These are phyloP conservation scores for Margarornis squamiger DNA, from an alignment of 2,797 vertebrate genomes.

Conservation along the genomic window DNA sequence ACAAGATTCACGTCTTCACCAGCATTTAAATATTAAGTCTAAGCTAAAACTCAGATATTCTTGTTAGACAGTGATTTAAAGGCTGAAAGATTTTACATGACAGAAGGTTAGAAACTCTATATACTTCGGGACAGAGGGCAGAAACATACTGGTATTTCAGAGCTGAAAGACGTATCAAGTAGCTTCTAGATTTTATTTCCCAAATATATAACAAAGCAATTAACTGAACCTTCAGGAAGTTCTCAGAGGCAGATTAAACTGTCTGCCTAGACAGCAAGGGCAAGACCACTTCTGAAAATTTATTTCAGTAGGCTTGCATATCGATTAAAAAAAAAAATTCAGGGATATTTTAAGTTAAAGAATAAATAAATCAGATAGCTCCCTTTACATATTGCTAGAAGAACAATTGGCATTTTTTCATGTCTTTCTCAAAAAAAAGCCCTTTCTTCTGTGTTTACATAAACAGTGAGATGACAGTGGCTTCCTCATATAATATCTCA, in stretches of 20 bases:
- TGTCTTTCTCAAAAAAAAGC: neutral
- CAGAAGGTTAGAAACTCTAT: neutral
- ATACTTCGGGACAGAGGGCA: neutral
- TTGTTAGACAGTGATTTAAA: neutral
- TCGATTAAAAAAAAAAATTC: neutral
- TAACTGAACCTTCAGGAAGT: neutral
- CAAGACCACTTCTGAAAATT: neutral
- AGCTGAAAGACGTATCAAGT: neutral
- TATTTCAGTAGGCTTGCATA: neutral
- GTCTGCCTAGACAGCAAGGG: neutral
- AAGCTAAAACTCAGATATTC: neutral
- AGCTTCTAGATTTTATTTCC: neutral
- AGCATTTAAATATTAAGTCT: neutral
- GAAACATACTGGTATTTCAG: neutral
- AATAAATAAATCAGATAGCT: neutral
- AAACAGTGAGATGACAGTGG: neutral
- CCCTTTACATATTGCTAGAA: neutral
- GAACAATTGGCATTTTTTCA: neutral
- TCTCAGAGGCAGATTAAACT: neutral
- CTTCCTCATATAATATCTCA: neutral
- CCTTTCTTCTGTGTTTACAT: neutral
- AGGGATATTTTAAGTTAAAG: neutral
- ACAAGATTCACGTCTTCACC: neutral
- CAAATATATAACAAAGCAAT: neutral
- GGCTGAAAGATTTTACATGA: neutral